Conservation (phyloP, 2,797 vertebrate genomes). For the Bothrops alternatus region DNA sequence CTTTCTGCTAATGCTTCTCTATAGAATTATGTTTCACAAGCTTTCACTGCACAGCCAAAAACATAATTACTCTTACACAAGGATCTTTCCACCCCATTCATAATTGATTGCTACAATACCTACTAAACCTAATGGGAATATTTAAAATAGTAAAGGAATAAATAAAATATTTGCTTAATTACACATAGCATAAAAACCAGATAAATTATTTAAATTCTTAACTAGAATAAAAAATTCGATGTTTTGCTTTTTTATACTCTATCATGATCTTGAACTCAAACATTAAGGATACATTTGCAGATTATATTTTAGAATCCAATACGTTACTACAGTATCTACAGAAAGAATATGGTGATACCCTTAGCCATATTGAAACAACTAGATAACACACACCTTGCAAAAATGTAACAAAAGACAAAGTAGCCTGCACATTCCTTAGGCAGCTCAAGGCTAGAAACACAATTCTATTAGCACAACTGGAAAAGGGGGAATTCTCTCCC, state of each 20-base stretch:
- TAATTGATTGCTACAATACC: constrained; percentile 30
- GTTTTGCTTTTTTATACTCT: neutral
- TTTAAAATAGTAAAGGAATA: constrained; percentile 34
- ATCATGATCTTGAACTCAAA: neutral
- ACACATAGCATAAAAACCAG: neutral
- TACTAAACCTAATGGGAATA: constrained; percentile 26
- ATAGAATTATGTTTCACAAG: constrained; percentile 34
- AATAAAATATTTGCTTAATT: constrained; percentile 7
- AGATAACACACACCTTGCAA: neutral
- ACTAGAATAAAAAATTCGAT: neutral
- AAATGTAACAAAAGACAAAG: neutral
- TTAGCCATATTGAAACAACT: neutral
- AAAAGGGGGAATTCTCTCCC: neutral
- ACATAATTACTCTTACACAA: constrained; percentile 48
- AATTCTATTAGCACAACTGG: neutral
- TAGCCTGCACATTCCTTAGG: neutral
- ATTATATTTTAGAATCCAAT: neutral
- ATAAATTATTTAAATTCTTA: neutral
- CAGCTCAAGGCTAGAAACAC: neutral
- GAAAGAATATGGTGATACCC: neutral
- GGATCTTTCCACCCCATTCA: constrained; percentile 15
- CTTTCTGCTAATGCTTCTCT: constrained; percentile 60
- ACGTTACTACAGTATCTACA: neutral
- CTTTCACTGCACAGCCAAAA: constrained; percentile 45
- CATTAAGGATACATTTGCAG: neutral